phyloP scores from a whole-genome alignment of 2,797 vertebrate genomes.

The Mycteria americana region DNA sequence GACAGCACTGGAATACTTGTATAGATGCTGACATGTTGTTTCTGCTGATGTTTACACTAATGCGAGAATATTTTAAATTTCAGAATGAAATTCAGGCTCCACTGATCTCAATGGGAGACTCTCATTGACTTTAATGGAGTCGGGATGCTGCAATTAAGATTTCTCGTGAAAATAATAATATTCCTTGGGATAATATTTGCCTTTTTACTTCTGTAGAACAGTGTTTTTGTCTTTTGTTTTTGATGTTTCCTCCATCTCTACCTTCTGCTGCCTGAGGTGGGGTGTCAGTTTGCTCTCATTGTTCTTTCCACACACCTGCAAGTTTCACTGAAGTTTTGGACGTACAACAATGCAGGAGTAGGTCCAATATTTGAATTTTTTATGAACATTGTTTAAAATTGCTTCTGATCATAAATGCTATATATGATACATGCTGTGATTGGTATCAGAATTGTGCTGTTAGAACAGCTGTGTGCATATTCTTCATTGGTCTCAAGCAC shows the following conservation, averaged over 20 bases:
- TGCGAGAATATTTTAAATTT: conserved; percentile 54
- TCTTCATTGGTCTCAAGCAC: conserved; percentile 12
- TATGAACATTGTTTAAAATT: conserved; percentile 20
- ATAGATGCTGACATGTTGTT: conserved; percentile 53
- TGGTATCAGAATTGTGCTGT: conserved; percentile 39
- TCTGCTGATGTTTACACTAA: conserved; percentile 68
- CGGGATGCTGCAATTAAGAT: conserved; percentile 60
- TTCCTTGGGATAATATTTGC: conserved; percentile 47
- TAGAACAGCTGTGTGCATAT: conserved; percentile 18
- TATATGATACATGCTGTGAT: conserved; percentile 3
- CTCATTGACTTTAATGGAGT: conserved; percentile 16
- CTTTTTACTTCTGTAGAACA: conserved; percentile 66
- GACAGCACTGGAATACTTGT: conserved; percentile 72
- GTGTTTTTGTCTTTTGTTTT: conserved; percentile 47
- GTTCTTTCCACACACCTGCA: neutral
- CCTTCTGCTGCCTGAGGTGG: conserved; percentile 4
- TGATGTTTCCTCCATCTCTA: conserved; percentile 38
- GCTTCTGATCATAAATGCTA: neutral
- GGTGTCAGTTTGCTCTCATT: neutral
- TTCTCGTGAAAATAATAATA: conserved; percentile 45
- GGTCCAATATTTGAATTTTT: conserved; percentile 36
- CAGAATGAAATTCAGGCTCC: conserved; percentile 30
- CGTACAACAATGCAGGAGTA: neutral
- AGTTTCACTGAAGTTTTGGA: neutral
- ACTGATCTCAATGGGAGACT: neutral